phyloP scores from a whole-genome alignment of 2,888 invertebrate species.

The Ptycholaimellus sp. region DNA sequence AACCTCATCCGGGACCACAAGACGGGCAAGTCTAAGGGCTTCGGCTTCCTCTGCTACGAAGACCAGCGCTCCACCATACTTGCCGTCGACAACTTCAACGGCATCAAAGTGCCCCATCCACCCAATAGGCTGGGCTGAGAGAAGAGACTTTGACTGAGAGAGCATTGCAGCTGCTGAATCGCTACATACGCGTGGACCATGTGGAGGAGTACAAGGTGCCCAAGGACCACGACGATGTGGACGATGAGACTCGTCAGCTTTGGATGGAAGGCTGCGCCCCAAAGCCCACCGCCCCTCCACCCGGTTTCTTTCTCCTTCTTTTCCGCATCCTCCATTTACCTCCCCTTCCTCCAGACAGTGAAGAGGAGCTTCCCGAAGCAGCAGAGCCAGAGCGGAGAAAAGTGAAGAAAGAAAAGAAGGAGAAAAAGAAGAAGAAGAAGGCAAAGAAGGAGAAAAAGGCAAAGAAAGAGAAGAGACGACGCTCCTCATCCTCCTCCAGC shows the following conservation, averaged over 20 bases:
- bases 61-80: slow-evolving; percentile 84
- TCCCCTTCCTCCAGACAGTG: not conserved
- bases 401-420: slow-evolving; percentile 6
- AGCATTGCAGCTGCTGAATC: slow-evolving; percentile 54
- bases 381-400: not conserved
- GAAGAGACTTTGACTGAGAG: too few species aligned
- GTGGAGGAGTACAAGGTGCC: slow-evolving; percentile 76
- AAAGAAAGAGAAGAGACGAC: slow-evolving; percentile 1
- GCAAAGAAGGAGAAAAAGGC: slow-evolving; percentile 8
- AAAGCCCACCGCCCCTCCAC: slow-evolving; percentile 18
- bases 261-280: slow-evolving; percentile 67
- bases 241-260: slow-evolving; percentile 30
- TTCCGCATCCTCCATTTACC: not conserved
- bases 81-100: slow-evolving; percentile 92
- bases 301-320: slow-evolving; percentile 5
- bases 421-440: slow-evolving; percentile 15
- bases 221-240: slow-evolving; percentile 41
- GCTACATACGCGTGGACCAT: slow-evolving; percentile 79
- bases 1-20: slow-evolving; percentile 74
- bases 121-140: too few species aligned
- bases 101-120: slow-evolving; percentile 66
- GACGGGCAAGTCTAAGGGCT: slow-evolving; percentile 80
- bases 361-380: not conserved
- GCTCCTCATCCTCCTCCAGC: too few species aligned
- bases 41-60: slow-evolving; percentile 88